phyloP scores from a whole-genome alignment of 1,140 invertebrate species.

The Vollenhovia emeryi region DNA sequence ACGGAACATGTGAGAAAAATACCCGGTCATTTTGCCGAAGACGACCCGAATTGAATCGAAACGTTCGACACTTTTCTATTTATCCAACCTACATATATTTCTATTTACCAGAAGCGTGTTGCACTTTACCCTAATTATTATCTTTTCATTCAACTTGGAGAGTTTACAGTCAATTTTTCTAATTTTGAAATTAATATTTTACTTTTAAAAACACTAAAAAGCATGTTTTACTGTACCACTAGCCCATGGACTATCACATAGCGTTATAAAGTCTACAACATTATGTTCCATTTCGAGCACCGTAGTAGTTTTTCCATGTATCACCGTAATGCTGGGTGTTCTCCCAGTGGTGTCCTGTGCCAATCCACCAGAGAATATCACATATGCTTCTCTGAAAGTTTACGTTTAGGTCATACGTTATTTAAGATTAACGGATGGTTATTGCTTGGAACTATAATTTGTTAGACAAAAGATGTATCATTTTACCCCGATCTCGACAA shows the following conservation, averaged over 20 bases:
- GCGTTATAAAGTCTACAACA: constrained; percentile 98
- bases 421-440: background rate
- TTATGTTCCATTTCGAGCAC: constrained; percentile 99
- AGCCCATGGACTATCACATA: constrained; percentile 97
- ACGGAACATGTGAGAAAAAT: no score
- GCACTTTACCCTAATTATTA: no score
- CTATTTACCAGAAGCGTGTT: no score
- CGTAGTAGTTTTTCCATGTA: constrained; percentile 97
- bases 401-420: background rate
- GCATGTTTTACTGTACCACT: constrained; percentile 89
- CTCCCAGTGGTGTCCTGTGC: constrained; percentile 95
- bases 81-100: no score
- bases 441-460: background rate
- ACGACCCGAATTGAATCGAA: no score
- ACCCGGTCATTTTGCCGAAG: no score
- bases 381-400: constrained; percentile 90
- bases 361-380: constrained; percentile 98
- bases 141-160: no score
- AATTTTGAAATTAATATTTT: constrained; percentile 19
- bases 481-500: constrained; percentile 94
- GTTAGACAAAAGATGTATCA: background rate
- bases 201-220: background rate
- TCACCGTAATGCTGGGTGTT: constrained; percentile 97
- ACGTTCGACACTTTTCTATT: no score
- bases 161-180: no score